phyloP scores from a whole-genome alignment of 2,113 vertebrate genomes.

The Oplegnathus fasciatus region DNA sequence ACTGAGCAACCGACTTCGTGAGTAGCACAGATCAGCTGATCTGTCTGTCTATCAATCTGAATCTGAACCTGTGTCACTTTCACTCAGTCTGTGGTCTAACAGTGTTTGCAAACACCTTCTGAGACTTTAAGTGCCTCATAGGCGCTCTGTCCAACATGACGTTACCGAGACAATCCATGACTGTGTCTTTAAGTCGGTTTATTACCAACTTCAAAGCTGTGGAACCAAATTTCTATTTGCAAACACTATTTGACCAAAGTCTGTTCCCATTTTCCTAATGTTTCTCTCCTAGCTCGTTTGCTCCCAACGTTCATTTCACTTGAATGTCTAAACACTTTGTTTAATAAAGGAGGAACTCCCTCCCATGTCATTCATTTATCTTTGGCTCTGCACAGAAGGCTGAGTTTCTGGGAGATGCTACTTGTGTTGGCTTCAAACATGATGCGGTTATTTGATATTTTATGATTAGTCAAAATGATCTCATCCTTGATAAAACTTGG shows the following conservation, averaged over 20 bases:
- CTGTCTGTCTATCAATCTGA: not conserved
- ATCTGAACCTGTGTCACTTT: constrained; percentile 20
- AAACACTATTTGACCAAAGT: constrained; percentile 53
- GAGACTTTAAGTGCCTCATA: not conserved
- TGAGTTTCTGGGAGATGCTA: constrained; percentile 44
- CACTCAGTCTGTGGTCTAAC: constrained; percentile 38
- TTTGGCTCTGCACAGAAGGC: constrained; percentile 33
- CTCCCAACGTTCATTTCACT: constrained; percentile 13
- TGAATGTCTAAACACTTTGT: constrained; percentile 22
- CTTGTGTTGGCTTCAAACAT: constrained; percentile 26
- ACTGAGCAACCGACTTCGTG: constrained; percentile 94
- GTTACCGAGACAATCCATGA: not conserved
- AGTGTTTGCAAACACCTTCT: constrained; percentile 52
- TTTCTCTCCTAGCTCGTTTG: constrained; percentile 58
- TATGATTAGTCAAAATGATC: not conserved
- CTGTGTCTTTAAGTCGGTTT: not conserved
- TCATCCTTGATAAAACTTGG: not conserved
- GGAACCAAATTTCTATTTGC: constrained; percentile 37
- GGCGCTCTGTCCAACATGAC: not conserved
- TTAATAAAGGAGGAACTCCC: not conserved
- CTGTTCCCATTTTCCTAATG: constrained; percentile 47
- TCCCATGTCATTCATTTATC: constrained; percentile 5
- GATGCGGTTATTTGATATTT: constrained; percentile 14
- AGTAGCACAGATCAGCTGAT: constrained; percentile 77
- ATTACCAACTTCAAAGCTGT: not conserved